Conservation (phyloP, 2,113 vertebrate species). For the Channa maculata region DNA sequence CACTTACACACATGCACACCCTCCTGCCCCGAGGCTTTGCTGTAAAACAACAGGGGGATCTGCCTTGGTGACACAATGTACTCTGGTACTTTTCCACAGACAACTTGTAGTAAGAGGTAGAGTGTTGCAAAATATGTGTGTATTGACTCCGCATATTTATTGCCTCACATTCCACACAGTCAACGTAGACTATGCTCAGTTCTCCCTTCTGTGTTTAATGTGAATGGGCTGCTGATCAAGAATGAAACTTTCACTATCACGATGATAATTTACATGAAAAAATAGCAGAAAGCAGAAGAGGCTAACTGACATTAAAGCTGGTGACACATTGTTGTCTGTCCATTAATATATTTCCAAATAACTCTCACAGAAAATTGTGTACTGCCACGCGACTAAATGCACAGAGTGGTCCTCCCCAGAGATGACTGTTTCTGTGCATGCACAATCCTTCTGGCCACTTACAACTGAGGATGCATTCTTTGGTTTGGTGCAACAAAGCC, state of each 20-base stretch:
- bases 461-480: constrained; percentile 58
- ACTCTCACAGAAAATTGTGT: background rate
- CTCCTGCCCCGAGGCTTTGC: constrained; percentile 52
- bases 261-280: background rate
- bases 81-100: constrained; percentile 77
- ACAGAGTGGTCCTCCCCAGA: constrained; percentile 9
- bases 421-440: constrained; percentile 17
- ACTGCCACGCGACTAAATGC: background rate
- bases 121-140: constrained; percentile 57
- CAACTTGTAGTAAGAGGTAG: constrained; percentile 24
- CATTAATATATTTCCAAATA: background rate
- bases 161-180: constrained; percentile 41
- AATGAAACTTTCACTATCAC: constrained; percentile 7
- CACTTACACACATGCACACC: constrained; percentile 4
- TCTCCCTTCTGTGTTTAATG: background rate
- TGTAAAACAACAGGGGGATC: constrained; percentile 77
- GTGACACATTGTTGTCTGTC: background rate
- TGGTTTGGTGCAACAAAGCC: constrained; percentile 59
- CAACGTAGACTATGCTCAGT: background rate
- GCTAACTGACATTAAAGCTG: no score
- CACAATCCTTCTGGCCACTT: constrained; percentile 50
- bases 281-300: no score
- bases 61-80: constrained; percentile 34
- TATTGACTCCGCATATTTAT: constrained; percentile 51
- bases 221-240: constrained; percentile 3